Conservation (phyloP, 1,140 invertebrate species). For the Cyclargus thomasi region DNA sequence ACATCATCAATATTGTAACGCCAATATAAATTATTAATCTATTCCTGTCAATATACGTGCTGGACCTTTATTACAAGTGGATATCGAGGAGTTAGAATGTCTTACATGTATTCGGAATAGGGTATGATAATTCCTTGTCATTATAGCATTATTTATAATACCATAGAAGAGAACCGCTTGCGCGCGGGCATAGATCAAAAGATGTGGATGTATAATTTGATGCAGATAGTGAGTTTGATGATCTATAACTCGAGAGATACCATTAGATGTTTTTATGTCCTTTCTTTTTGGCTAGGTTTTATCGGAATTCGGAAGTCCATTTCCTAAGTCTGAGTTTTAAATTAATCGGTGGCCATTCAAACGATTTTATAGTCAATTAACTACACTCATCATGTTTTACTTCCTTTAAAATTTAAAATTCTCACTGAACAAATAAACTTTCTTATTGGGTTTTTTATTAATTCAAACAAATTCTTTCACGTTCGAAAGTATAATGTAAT, state of each 20-base stretch:
- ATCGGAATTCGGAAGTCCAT: neutral
- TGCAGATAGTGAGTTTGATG: neutral
- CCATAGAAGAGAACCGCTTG: conserved; percentile 39
- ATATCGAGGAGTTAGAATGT: conserved; percentile 21
- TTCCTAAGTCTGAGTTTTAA: neutral
- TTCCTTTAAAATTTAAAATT: neutral
- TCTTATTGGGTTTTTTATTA: no score
- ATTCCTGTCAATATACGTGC: conserved; percentile 16
- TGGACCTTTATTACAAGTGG: conserved; percentile 22
- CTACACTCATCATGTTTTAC: neutral
- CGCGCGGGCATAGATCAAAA: conserved; percentile 25
- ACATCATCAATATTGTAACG: conserved; percentile 14
- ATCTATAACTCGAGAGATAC: neutral
- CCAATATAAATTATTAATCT: conserved; percentile 16
- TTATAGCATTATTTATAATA: conserved; percentile 69
- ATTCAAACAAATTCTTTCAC: no score
- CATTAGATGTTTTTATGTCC: neutral
- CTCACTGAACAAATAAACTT: no score
- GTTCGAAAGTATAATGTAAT: no score
- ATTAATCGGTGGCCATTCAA: neutral
- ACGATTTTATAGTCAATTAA: neutral
- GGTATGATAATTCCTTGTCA: conserved; percentile 68
- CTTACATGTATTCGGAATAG: conserved; percentile 41
- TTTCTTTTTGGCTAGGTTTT: neutral
- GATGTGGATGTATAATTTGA: conserved; percentile 14